Base-by-base conservation (phyloP, 2,888 invertebrate genomes). In the Danaus chrysippus region DNA sequence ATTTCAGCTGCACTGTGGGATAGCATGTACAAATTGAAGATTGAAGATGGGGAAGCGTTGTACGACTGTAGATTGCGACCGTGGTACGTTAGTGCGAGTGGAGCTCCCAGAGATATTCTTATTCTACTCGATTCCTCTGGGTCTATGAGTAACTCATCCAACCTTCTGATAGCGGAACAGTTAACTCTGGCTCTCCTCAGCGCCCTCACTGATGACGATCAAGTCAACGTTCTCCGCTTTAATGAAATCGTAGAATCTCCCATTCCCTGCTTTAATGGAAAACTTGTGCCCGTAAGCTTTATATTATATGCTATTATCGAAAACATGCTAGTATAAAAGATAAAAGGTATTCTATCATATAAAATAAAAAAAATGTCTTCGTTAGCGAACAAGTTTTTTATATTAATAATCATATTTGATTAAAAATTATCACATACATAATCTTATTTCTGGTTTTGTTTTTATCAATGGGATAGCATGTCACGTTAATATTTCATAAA, bases 11-110 rank as follows among this genome's bases (percentile, higher is more conserved):
- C 86, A 1, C 67, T 77, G 59, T 90, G 91, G 91, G 74, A 78
- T n/a, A 81, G 81, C 54, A 82, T 90, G 79, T 86, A 78, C 67
- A 83, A 84, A 66, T 67, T 87, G 56, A 67, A 73, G 8, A 71
- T 77, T 49, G 49, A 49, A 12, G 73, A 73, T 0, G 73, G 75
- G 0, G 81, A 77, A 12, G 83, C 85, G 54, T 72, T 86, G 10
- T 91, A 87, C 70, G 91, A 91, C 70, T 91, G 91, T 62, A 81
- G 91, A 0, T 76, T 90, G 19, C 81, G 91, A 0, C 84, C 91
- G 0, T 91, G 91, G 91, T 91, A 88, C 70, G 88, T 90, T 56
- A 82, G 83, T 62, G 88, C 89, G 0, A 78, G 82, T 11, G 91
- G 91, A 0, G 91, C 91, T 0, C 89, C 90, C 0, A 74, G 89